Evolutionary conservation across 2,113 vertebrate genomes (phyloP).

Genomic region (Tetrax tetrax): DNA sequence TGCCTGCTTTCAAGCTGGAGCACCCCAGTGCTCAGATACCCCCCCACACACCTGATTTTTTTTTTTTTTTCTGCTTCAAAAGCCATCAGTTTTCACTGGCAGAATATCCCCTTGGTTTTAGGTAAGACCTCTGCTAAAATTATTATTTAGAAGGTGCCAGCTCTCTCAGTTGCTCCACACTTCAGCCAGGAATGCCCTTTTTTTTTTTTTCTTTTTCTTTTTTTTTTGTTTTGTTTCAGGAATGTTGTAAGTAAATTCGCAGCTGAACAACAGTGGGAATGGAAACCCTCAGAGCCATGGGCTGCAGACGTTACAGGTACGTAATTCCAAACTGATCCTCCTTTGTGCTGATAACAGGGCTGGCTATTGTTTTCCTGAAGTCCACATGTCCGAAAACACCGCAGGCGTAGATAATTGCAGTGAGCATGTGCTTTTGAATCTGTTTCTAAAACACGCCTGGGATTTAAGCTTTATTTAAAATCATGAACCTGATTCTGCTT

Average conservation of each 20-base stretch:
- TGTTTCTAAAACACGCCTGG: slow-evolving; percentile 42
- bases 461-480: slow-evolving; percentile 59
- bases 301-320: slow-evolving; percentile 31
- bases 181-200: not conserved
- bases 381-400: slow-evolving; percentile 50
- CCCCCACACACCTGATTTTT: not conserved
- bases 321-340: slow-evolving; percentile 67
- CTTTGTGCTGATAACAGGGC: slow-evolving; percentile 66
- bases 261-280: not conserved
- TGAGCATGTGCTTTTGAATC: slow-evolving; percentile 55
- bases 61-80: not conserved
- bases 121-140: not conserved
- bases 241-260: slow-evolving; percentile 24
- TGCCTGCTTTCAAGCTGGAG: not conserved
- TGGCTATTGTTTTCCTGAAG: slow-evolving; percentile 61
- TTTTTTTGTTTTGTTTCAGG: not conserved
- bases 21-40: not conserved
- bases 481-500: slow-evolving; percentile 27
- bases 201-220: not conserved
- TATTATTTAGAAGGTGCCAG: not conserved
- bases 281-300: slow-evolving; percentile 22
- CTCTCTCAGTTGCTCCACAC: not conserved
- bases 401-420: slow-evolving; percentile 44
- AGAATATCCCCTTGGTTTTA: not conserved
- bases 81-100: not conserved